Conservation (phyloP, 2,888 invertebrate species). For the Lottia gigantea region DNA sequence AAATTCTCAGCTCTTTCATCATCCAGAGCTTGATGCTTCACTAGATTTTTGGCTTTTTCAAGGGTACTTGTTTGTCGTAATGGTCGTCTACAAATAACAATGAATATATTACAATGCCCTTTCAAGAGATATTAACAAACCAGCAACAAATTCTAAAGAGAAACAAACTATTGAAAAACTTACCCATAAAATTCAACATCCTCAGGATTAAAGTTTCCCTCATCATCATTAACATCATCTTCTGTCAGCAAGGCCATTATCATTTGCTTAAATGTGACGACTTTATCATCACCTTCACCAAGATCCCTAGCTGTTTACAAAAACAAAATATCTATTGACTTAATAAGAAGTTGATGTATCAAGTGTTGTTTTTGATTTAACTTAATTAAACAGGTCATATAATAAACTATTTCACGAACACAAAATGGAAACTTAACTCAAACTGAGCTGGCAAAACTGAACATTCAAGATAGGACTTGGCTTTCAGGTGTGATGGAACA, state of each 20-base stretch:
- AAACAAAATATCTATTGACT: no score
- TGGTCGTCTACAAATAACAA: neutral
- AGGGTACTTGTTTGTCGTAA: neutral
- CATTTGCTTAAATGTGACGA: constrained; percentile 17
- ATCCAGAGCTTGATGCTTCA: neutral
- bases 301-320: constrained; percentile 10
- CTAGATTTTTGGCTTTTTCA: neutral
- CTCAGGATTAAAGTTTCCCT: constrained; percentile 1
- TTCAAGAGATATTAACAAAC: no score
- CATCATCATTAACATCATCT: constrained; percentile 12
- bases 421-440: no score
- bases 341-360: no score
- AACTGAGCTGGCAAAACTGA: no score
- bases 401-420: no score
- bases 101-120: neutral
- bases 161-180: neutral
- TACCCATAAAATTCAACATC: constrained; percentile 1
- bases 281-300: constrained; percentile 20
- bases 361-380: no score
- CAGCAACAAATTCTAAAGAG: no score
- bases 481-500: no score
- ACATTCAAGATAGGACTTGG: no score
- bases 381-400: no score
- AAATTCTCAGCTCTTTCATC: constrained; percentile 9
- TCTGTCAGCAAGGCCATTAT: constrained; percentile 22